Base-by-base conservation (phyloP, 2,113 vertebrate species). In the Hippopotamus amphibius region DNA sequence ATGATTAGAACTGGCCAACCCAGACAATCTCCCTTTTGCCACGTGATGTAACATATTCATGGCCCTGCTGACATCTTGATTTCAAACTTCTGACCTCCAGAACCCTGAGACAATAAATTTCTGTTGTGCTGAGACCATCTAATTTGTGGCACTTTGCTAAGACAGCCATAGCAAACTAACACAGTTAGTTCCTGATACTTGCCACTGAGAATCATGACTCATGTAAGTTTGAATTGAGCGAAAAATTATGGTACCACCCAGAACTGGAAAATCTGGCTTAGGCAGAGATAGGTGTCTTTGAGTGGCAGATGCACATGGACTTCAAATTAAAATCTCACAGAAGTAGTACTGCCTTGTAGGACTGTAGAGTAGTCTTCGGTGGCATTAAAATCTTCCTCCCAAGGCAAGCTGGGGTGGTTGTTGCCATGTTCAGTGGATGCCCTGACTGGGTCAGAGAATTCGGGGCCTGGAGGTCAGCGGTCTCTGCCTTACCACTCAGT, bases 241-340 rank as follows among this genome's bases (percentile, higher is more conserved):
- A 88, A 53, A 53, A 94, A 66, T 77, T 61, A 33, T 9, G 37
- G n/a, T 53, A 80, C 24, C 71, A 88, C 17, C 5, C 43, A 84
- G 61, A 43, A 43, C 5, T 68, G 59, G 50, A 21, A 41, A 81
- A 41, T 59, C 19, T 14, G 81, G 68, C 30, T 12, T 61, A 53
- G 66, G 82, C 59, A 91, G 74, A 50, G 68, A 87, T 43, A 43
- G 7, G 59, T 53, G 6, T 66, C 69, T 74, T 19, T 68, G 33
- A 41, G 59, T 37, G 66, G 37, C 33, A 82, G 41, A 7, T 21
- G 33, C 7, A 28, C 41, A 68, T 17, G 74, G 43, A 61, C 72
- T 93, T 93, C 84, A 79, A 50, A 48, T 65, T 59, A 50, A 81
- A 91, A 94, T 72, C 55, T 53, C 85, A 48, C 33, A 28, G 43